These are phyloP conservation scores for Anisognathus igniventris DNA, from an alignment of 2,797 vertebrate genomes.

Conservation along the genomic window DNA sequence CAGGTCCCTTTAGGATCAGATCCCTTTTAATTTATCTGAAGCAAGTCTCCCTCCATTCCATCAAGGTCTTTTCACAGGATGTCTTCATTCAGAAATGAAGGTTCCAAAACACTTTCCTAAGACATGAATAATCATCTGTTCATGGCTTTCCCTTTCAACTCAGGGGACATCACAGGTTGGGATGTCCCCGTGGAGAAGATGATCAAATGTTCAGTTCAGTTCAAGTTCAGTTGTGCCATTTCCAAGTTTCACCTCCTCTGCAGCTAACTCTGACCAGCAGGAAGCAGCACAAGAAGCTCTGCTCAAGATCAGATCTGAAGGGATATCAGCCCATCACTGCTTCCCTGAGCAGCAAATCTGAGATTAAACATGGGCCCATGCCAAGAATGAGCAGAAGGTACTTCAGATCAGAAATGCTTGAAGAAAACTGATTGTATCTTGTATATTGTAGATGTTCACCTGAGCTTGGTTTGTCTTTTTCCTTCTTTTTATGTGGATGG, in stretches of 20 bases:
- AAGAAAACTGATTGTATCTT: background rate
- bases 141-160: background rate
- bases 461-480: background rate
- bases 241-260: background rate
- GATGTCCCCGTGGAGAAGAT: background rate
- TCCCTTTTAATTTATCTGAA: conserved; percentile 20
- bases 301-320: background rate
- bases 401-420: background rate
- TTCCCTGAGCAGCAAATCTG: background rate
- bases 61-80: background rate
- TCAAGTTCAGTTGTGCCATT: background rate
- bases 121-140: background rate
- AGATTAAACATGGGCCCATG: background rate
- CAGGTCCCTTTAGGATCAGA: conserved; percentile 13
- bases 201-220: background rate
- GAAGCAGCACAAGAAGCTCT: background rate
- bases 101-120: background rate
- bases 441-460: background rate
- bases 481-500: background rate
- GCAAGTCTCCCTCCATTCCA: background rate
- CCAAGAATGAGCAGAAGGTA: background rate
- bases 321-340: background rate
- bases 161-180: background rate
- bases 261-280: background rate
- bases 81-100: background rate